These are phyloP conservation scores for Zeugodacus cucurbitae DNA, from an alignment of 1,140 invertebrate species.

Conservation along the genomic window DNA sequence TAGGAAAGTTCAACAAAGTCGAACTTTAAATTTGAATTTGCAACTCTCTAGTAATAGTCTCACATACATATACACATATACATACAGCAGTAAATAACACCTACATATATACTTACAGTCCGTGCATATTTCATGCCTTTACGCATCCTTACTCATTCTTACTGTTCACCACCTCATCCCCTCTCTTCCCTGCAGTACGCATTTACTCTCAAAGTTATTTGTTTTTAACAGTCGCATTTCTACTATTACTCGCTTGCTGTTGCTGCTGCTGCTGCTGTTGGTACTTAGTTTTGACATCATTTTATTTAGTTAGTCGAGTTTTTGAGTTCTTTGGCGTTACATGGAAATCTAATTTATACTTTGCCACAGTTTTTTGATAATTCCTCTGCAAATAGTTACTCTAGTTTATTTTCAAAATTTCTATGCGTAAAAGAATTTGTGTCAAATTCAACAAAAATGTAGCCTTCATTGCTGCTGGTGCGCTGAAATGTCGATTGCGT, in stretches of 20 bases:
- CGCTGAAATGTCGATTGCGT: neutral
- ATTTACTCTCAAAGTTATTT: constrained; percentile 13
- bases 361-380: constrained; percentile 24
- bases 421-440: neutral
- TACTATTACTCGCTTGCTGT: neutral
- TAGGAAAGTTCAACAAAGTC: constrained; percentile 27
- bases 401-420: neutral
- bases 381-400: neutral
- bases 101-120: no score
- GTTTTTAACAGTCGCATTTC: neutral
- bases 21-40: constrained; percentile 38
- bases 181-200: neutral
- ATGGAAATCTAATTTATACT: constrained; percentile 33
- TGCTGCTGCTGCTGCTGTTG: neutral
- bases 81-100: no score
- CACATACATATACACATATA: neutral
- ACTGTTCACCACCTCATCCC: neutral
- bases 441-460: neutral
- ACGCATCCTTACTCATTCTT: neutral
- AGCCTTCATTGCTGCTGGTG: neutral
- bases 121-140: neutral
- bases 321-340: constrained; percentile 10
- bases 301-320: constrained; percentile 33
- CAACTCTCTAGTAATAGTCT: constrained; percentile 21
- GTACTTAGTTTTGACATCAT: constrained; percentile 34